These are phyloP conservation scores for Psammodynastes pulverulentus DNA, from an alignment of 2,113 vertebrate genomes.

Conservation along the genomic window DNA sequence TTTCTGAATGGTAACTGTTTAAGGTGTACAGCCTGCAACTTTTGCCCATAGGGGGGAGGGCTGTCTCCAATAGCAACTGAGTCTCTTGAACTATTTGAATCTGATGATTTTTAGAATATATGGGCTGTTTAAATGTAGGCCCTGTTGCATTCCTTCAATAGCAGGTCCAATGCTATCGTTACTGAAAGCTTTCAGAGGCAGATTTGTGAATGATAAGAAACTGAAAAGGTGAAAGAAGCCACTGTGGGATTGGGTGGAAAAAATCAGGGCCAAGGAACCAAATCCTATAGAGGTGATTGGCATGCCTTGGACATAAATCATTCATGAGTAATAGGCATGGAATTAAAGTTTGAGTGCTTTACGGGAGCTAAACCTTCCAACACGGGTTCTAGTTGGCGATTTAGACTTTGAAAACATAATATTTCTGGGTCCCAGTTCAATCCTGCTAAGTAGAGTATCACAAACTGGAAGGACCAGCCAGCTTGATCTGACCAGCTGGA, in stretches of 20 bases:
- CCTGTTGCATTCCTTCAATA: background rate
- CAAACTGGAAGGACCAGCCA: background rate
- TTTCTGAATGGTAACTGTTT: background rate
- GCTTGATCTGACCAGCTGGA: background rate
- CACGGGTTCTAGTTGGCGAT: background rate
- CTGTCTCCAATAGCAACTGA: background rate
- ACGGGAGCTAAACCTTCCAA: background rate
- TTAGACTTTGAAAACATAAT: background rate
- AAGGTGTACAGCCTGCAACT: background rate
- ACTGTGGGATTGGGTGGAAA: background rate
- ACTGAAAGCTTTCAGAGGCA: background rate
- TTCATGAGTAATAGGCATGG: background rate
- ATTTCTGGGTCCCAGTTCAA: background rate
- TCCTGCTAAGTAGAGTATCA: background rate
- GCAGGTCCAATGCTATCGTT: background rate
- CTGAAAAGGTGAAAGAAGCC: background rate
- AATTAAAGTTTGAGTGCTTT: background rate
- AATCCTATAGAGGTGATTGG: background rate
- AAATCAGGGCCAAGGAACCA: too few relatives aligned
- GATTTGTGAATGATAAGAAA: background rate
- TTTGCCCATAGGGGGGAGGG: background rate
- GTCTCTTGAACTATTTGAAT: background rate
- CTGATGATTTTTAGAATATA: background rate
- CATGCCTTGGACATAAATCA: background rate
- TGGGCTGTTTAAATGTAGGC: background rate